Evolutionary conservation across 2,113 vertebrate species (phyloP).

Genomic region (Solenodon paradoxus): DNA sequence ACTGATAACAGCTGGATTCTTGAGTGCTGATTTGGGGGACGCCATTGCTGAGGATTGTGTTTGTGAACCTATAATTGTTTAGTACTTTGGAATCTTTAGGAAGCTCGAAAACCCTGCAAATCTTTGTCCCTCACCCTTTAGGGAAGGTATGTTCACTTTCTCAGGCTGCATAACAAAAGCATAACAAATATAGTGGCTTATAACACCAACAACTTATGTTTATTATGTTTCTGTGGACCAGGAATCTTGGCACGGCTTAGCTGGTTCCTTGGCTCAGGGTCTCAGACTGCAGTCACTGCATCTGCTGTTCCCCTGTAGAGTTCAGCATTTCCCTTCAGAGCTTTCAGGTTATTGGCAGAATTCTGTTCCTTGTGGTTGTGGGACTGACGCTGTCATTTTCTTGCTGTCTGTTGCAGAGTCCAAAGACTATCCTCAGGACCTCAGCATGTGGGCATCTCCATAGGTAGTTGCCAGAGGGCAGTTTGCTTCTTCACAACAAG

Average conservation of each 20-base stretch:
- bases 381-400: not conserved
- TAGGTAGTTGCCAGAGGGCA: not conserved
- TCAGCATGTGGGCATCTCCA: not conserved
- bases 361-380: too few relatives aligned
- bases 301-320: not conserved
- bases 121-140: not conserved
- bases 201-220: not conserved
- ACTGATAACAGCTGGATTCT: not conserved
- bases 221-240: not conserved
- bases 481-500: slow-evolving; percentile 4
- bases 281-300: not conserved
- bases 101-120: not conserved
- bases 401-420: not conserved
- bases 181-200: not conserved
- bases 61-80: not conserved
- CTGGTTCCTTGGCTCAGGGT: not conserved
- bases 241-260: not conserved
- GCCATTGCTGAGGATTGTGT: not conserved
- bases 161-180: not conserved
- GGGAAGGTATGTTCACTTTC: not conserved
- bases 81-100: not conserved
- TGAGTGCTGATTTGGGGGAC: not conserved
- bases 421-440: not conserved
- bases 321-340: not conserved
- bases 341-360: not conserved